phyloP scores from a whole-genome alignment of 2,888 invertebrate species.

The Drosophila anomelani region DNA sequence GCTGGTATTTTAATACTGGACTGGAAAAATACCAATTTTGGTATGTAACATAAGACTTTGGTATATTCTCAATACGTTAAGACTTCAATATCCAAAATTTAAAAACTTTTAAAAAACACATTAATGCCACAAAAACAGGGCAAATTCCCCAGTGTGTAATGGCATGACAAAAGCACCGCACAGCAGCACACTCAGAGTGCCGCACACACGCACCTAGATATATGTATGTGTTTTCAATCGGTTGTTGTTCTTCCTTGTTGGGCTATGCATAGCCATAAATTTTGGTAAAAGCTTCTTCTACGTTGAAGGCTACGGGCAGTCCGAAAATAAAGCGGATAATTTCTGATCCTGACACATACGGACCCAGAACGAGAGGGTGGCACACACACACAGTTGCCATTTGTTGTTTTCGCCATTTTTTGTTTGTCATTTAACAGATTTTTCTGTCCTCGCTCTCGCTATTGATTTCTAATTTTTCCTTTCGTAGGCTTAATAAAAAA shows the following conservation, averaged over 20 bases:
- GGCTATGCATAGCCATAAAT: conserved; percentile 53
- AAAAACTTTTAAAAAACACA: too few relatives aligned
- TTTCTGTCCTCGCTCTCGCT: conserved; percentile 44
- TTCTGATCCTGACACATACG: conserved; percentile 51
- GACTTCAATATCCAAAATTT: too few relatives aligned
- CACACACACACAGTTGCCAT: conserved; percentile 9
- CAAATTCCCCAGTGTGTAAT: too few relatives aligned
- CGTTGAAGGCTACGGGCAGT: conserved; percentile 40
- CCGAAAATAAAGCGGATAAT: conserved; percentile 53
- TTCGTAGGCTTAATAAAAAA: conserved; percentile 47
- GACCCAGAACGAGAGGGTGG: background rate
- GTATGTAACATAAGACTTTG: too few relatives aligned
- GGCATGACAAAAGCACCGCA: conserved; percentile 27
- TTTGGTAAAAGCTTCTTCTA: conserved; percentile 45
- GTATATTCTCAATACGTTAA: too few relatives aligned
- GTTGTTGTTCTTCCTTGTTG: conserved; percentile 41
- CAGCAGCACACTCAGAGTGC: conserved; percentile 3
- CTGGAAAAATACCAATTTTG: too few relatives aligned
- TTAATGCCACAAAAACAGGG: too few relatives aligned
- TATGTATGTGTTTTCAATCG: conserved; percentile 63
- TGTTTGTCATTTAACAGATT: conserved; percentile 66
- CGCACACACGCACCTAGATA: conserved; percentile 22
- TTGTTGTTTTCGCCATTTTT: conserved; percentile 41
- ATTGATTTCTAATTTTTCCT: conserved; percentile 72
- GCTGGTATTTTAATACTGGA: too few relatives aligned